Evolutionary conservation across 2,888 invertebrate genomes (phyloP), one percentile per base, ranked within the genome.

Genomic region (Cataglyphis rosenhaueri): DNA sequence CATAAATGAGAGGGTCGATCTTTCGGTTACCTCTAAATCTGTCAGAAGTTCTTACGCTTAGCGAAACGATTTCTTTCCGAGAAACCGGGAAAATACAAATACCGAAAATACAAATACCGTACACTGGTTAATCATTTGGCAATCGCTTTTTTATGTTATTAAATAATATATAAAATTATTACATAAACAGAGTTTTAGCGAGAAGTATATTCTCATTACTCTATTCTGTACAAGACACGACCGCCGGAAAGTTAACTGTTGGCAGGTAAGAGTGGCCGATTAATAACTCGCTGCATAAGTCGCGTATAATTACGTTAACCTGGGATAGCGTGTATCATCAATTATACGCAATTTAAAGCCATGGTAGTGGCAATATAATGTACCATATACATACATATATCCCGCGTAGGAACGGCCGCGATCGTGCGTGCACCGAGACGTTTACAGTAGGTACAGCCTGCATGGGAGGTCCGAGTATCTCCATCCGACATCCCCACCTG

Each of bases 381-480:
- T 44, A 44, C 25, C 44, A 10, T 18, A 21, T 78, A 10, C 12
- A 21, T 78, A 32, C 41, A 35, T 44, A 71, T 35, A 25, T 52
- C 25, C 10, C 57, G 21, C 38, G 52, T 57, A 79, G 35, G 44
- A 66, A 78, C 82, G 75, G 62, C 38, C 62, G 35, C 68, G 70
- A 83, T 52, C 62, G 15, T 81, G 88, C 64, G 85, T 48, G 82
- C 66, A 70, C 38, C 66, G 71, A 76, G 81, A 85, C 83, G 75
- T 61, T 85, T 84, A 75, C 84, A 89, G 83, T 87, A 83, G 89
- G 87, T 85, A 84, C 48, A 81, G 85, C 62, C 85, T 84, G 79
- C 88, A 89, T 88, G 89, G 89, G 89, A 89, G 87, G 89, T 90
- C 87, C 86, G 81, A 81, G 84, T 88, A 85, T 88, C 71, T 78